These are phyloP conservation scores for Virgularia gustaviana DNA, from an alignment of 92 coral and sea anemone species.

Conservation along the genomic window DNA sequence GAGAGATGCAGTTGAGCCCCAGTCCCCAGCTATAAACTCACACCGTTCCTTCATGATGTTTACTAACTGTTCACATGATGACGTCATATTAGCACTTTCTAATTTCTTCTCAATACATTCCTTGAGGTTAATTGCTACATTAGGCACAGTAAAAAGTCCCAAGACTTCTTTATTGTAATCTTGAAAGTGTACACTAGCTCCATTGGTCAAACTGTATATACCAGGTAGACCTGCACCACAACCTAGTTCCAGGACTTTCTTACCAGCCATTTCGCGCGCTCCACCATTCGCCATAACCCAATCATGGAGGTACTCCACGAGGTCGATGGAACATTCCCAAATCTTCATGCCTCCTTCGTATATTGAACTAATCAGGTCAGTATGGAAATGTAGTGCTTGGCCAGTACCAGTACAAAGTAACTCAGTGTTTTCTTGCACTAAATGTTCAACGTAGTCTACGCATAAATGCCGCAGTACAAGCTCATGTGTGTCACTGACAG, in stretches of 20 bases:
- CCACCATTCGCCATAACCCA: slow-evolving; percentile 34
- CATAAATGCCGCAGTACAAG: slow-evolving; percentile 3
- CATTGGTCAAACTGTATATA: slow-evolving; percentile 63
- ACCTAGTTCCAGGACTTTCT: slow-evolving; percentile 75
- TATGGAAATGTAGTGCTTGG: slow-evolving; percentile 54
- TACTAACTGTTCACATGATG: not conserved
- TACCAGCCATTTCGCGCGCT: slow-evolving; percentile 51
- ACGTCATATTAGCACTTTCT: not conserved
- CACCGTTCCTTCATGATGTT: slow-evolving; percentile 35
- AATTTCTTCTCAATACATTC: too few species aligned
- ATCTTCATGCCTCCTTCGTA: slow-evolving; percentile 96
- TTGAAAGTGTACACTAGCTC: slow-evolving; percentile 83
- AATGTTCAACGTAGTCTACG: slow-evolving; percentile 10
- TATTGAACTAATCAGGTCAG: slow-evolving; percentile 73
- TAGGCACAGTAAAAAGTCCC: slow-evolving; percentile 76
- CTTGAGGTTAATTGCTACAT: slow-evolving; percentile 61
- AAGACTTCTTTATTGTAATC: slow-evolving; percentile 89
- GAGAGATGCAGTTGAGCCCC: slow-evolving; percentile 57
- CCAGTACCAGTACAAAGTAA: slow-evolving; percentile 2
- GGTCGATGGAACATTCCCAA: slow-evolving; percentile 90
- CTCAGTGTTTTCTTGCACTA: slow-evolving; percentile 3
- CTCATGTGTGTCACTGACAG: too few species aligned
- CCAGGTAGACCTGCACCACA: slow-evolving; percentile 96
- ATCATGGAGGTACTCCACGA: slow-evolving; percentile 59
- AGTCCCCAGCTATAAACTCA: slow-evolving; percentile 80